Conservation (phyloP, 2,113 vertebrate species). For the Pangasianodon hypophthalmus region DNA sequence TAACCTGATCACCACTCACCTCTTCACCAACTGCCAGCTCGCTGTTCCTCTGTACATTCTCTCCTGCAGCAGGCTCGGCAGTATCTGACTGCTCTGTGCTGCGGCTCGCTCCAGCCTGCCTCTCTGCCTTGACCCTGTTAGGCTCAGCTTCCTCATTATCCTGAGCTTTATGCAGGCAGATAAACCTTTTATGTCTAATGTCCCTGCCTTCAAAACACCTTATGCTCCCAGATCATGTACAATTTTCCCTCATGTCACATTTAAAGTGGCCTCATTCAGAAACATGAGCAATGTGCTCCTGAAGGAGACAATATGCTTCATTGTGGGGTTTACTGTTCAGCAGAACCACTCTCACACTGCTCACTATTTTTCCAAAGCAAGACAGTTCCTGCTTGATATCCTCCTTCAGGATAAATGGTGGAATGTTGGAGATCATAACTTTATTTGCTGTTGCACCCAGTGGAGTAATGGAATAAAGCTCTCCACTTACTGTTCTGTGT, state of each 20-base stretch:
- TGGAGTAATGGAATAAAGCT: neutral
- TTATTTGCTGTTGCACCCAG: neutral
- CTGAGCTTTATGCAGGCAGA: neutral
- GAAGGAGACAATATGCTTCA: too few species aligned
- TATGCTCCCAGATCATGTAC: neutral
- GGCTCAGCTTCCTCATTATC: neutral
- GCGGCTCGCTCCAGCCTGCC: neutral
- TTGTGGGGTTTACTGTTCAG: too few species aligned
- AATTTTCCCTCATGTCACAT: neutral
- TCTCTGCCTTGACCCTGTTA: neutral
- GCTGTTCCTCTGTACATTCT: too few species aligned
- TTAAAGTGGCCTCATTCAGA: neutral
- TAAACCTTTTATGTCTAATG: neutral
- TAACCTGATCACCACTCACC: too few species aligned
- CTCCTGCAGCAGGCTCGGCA: neutral
- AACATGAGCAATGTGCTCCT: too few species aligned
- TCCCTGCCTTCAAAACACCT: constrained; percentile 11
- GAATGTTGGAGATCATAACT: neutral
- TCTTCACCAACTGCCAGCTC: too few species aligned
- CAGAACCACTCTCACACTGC: neutral
- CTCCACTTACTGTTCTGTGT: too few species aligned
- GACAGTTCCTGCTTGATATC: neutral
- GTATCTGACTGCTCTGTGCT: neutral
- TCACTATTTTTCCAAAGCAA: neutral
- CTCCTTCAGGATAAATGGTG: too few species aligned